Percentiles rank a stretch among this genome's conserved stretches.
phyloP scores from a whole-genome alignment of 2,797 vertebrate genomes.

The Melanotaenia trifasciata region DNA sequence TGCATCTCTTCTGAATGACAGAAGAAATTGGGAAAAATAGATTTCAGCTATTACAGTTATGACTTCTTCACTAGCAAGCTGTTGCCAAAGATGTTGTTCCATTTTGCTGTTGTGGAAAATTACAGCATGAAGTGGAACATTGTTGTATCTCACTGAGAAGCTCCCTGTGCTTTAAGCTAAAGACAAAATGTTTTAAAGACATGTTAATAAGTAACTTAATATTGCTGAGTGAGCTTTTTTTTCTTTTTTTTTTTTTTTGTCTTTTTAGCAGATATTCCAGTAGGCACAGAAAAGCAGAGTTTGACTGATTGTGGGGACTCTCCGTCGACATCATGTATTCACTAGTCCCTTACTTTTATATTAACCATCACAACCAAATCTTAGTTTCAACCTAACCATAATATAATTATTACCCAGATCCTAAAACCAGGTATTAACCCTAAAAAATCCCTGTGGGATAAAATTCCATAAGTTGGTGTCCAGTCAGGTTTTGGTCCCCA shows the following conservation, averaged over 20 bases:
- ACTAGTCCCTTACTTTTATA: not conserved
- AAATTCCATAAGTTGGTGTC: too few species aligned
- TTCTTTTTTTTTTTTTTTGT: not conserved
- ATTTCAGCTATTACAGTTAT: not conserved
- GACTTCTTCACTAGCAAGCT: not conserved
- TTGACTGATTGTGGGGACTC: too few species aligned
- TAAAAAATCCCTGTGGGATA: too few species aligned
- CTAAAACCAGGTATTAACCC: not conserved
- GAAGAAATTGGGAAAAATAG: not conserved
- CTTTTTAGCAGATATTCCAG: not conserved
- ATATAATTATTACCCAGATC: too few species aligned
- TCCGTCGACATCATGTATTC: too few species aligned
- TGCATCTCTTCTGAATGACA: not conserved
- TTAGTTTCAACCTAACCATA: not conserved
- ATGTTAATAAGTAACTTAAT: not conserved
- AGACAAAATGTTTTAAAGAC: not conserved
- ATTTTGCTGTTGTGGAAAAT: not conserved
- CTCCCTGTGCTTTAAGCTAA: not conserved
- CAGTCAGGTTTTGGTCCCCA: too few species aligned
- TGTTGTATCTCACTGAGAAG: not conserved
- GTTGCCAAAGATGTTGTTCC: not conserved
- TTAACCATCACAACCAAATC: not conserved
- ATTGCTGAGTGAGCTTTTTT: not conserved
- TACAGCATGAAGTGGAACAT: not conserved
- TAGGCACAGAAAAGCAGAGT: not conserved